Base-by-base conservation (phyloP, 2,888 invertebrate genomes). In the Achlya flavicornis region DNA sequence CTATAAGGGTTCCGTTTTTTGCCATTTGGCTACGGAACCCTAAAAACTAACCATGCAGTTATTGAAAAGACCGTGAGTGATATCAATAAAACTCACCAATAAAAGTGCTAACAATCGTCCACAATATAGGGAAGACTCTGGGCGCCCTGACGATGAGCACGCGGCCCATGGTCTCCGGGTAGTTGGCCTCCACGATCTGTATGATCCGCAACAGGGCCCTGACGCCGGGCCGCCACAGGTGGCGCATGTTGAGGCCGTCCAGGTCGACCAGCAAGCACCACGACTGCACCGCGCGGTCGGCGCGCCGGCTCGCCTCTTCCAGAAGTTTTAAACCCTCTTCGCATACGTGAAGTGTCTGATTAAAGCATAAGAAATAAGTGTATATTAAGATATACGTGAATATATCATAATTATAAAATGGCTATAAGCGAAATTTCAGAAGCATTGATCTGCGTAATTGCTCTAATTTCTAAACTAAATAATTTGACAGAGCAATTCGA, bases 51-150 rank as follows among this genome's bases (percentile, higher is more conserved):
- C n/a, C n/a, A n/a, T n/a, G n/a, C n/a, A n/a, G n/a, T n/a, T n/a
- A n/a, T n/a, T n/a, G n/a, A n/a, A n/a, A n/a, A n/a, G n/a, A n/a
- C n/a, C n/a, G n/a, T n/a, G n/a, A n/a, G n/a, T n/a, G n/a, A n/a
- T n/a, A n/a, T n/a, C n/a, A n/a, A n/a, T n/a, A 10, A 57, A 46
- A 66, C 84, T 85, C 10, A 97, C 97, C 96, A 79, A 99, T 99
- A 87, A 99, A 98, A 1, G 98, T 97, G 89, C 97, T 97, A 71
- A 99, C 97, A 65, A 99, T 95, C 0, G 98, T 98, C 98, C 98
- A 99, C 48, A 99, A 94, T 64, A 99, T 98, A 5, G 98, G 98
- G 88, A 99, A 99, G 61, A 98, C 98, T 70, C 98, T 94, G 0
- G 98, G 98, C 12, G 98, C 98, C 59, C 98, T 94, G 58, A 98